These are phyloP conservation scores for Lagocephalus sceleratus DNA, from an alignment of 2,797 vertebrate genomes.

Conservation along the genomic window DNA sequence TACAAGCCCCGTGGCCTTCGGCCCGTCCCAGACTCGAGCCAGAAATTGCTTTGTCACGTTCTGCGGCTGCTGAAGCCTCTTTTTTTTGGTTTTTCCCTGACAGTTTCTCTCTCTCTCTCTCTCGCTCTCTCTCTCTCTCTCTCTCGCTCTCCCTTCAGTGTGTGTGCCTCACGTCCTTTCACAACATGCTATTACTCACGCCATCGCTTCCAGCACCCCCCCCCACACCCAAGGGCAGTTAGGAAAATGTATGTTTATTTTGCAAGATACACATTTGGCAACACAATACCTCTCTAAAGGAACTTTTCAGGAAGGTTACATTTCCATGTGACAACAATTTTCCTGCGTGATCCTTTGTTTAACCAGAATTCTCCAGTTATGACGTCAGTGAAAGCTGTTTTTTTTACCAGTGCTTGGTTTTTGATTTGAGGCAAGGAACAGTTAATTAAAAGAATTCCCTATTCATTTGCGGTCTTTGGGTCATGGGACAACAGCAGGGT, in stretches of 20 bases:
- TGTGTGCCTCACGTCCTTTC: slow-evolving; percentile 51
- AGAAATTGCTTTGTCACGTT: slow-evolving; percentile 63
- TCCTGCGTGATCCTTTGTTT: slow-evolving; percentile 52
- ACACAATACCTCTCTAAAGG: slow-evolving; percentile 39
- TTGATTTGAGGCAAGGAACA: slow-evolving; percentile 30
- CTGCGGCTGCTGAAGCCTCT: slow-evolving; percentile 48
- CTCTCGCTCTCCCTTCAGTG: slow-evolving; percentile 35
- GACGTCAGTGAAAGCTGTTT: slow-evolving; percentile 41
- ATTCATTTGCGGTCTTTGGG: slow-evolving; percentile 17
- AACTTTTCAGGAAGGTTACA: slow-evolving; percentile 48
- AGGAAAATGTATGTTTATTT: slow-evolving; percentile 63
- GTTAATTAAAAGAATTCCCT: slow-evolving; percentile 36
- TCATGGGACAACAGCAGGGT: slow-evolving; percentile 7
- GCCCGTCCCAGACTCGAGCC: slow-evolving; percentile 55
- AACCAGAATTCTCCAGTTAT: slow-evolving; percentile 47
- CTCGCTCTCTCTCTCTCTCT: slow-evolving; percentile 34
- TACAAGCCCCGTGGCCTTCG: slow-evolving; percentile 35
- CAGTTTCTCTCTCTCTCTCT: slow-evolving; percentile 37
- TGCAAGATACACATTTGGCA: slow-evolving; percentile 66
- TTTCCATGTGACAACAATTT: slow-evolving; percentile 62
- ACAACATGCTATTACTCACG: slow-evolving; percentile 47
- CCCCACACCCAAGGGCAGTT: slow-evolving; percentile 54
- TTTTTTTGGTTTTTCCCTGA: slow-evolving; percentile 40
- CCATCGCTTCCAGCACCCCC: slow-evolving; percentile 40
- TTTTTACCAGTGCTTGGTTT: slow-evolving; percentile 37